Evolutionary conservation across 2,113 vertebrate genomes (phyloP).

Genomic region (Forbesichthys agassizii): DNA sequence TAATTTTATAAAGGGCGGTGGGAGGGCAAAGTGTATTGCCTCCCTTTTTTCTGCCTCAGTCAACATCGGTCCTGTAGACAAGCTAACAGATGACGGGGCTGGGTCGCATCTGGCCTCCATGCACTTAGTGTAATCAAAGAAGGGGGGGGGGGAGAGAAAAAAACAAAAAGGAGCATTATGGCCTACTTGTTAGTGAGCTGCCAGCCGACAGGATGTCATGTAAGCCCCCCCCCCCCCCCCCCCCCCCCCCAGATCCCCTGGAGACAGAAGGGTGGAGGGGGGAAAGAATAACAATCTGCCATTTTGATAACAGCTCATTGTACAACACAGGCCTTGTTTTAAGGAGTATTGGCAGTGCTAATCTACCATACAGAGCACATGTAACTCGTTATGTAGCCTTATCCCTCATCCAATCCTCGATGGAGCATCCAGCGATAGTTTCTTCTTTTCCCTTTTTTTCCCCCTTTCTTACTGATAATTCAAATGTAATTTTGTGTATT

Average conservation of each 20-base stretch:
- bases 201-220: slow-evolving; percentile 71
- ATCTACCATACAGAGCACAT: background rate
- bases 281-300: slow-evolving; percentile 56
- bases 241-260: too few relatives aligned
- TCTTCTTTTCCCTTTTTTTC: too few relatives aligned
- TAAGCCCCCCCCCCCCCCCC: slow-evolving; percentile 15
- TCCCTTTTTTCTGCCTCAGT: slow-evolving; percentile 5
- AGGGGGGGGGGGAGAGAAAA: slow-evolving; percentile 1
- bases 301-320: slow-evolving; percentile 15
- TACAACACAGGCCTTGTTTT: slow-evolving; percentile 2
- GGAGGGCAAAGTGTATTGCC: slow-evolving; percentile 31
- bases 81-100: slow-evolving; percentile 63
- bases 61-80: slow-evolving; percentile 41
- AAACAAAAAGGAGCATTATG: slow-evolving; percentile 47
- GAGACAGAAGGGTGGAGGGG: slow-evolving; percentile 18
- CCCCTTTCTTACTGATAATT: too few relatives aligned
- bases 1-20: slow-evolving; percentile 45
- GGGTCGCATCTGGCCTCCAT: slow-evolving; percentile 71
- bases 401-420: too few relatives aligned
- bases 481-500: too few relatives aligned
- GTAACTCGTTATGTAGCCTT: background rate
- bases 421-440: too few relatives aligned
- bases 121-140: slow-evolving; percentile 77
- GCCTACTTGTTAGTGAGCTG: slow-evolving; percentile 68
- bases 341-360: background rate